These are phyloP conservation scores for Archips crataeganus DNA, from an alignment of 2,888 invertebrate genomes.

Conservation along the genomic window DNA sequence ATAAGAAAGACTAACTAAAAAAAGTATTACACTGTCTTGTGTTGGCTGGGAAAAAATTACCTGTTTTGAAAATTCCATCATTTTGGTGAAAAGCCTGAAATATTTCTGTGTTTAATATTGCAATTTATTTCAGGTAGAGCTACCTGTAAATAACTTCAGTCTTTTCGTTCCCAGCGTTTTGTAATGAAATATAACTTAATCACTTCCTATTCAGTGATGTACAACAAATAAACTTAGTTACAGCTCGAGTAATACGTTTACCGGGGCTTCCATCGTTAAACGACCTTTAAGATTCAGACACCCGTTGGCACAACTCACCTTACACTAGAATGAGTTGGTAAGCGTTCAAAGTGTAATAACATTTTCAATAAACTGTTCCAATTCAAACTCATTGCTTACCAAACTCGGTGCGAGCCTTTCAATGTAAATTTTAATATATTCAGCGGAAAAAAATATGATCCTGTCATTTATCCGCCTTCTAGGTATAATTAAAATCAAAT, in stretches of 20 bases:
- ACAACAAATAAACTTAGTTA: constrained; percentile 53
- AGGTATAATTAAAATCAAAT: not conserved
- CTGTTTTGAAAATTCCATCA: too few species aligned
- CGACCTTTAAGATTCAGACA: constrained; percentile 50
- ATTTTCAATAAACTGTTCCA: constrained; percentile 30
- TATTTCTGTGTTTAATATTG: not conserved
- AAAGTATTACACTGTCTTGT: too few species aligned
- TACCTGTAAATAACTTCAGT: constrained; percentile 38
- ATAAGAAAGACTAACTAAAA: too few species aligned
- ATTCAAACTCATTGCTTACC: constrained; percentile 21
- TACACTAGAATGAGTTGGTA: constrained; percentile 27
- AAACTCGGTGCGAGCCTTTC: constrained; percentile 9
- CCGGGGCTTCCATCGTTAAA: constrained; percentile 50
- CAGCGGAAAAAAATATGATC: not conserved
- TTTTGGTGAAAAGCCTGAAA: not conserved
- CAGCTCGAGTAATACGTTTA: constrained; percentile 50
- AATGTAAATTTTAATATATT: constrained; percentile 5
- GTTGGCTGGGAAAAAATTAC: too few species aligned
- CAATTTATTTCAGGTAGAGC: constrained; percentile 3
- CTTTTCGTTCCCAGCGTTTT: constrained; percentile 5
- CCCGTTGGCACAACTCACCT: constrained; percentile 13
- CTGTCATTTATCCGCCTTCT: not conserved
- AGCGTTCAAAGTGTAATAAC: constrained; percentile 34
- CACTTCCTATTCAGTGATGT: constrained; percentile 41
- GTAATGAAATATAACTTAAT: constrained; percentile 28